Percentiles rank a stretch among this genome's conserved stretches.
phyloP scores from a whole-genome alignment of 2,113 vertebrate species.

The Sapayoa aenigma region DNA sequence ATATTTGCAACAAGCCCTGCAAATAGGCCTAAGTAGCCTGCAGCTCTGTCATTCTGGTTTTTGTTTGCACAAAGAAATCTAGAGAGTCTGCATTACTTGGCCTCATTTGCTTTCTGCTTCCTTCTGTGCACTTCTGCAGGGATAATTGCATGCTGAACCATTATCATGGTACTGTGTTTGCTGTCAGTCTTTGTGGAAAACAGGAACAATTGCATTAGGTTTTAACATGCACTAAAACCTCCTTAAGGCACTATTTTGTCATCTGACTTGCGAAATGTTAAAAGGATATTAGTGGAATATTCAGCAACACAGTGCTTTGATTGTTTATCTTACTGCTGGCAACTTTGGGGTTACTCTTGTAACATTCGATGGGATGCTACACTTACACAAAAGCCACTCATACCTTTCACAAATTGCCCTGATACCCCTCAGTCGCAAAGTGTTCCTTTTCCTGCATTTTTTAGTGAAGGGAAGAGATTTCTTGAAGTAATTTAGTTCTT shows the following conservation, averaged over 20 bases:
- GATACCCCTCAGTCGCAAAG: neutral
- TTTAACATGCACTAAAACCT: conserved; percentile 5
- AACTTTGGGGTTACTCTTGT: neutral
- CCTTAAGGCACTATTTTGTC: neutral
- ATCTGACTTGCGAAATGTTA: neutral
- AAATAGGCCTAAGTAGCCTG: conserved; percentile 36
- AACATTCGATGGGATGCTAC: neutral
- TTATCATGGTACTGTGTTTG: conserved; percentile 21
- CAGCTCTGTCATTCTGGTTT: conserved; percentile 63
- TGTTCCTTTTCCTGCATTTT: neutral
- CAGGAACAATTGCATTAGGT: conserved; percentile 9
- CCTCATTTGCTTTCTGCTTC: conserved; percentile 58
- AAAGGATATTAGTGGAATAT: neutral
- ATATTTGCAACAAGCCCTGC: neutral
- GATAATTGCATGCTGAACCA: conserved; percentile 27
- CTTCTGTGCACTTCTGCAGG: conserved; percentile 35
- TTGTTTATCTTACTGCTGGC: neutral
- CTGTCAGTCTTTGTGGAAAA: conserved; percentile 38
- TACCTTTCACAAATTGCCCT: neutral
- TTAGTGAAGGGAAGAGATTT: neutral
- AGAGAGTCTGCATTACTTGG: conserved; percentile 9
- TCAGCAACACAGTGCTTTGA: neutral
- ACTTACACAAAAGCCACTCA: neutral
- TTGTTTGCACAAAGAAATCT: conserved; percentile 39
- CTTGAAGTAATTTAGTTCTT: neutral